These are phyloP conservation scores for Montifringilla adamsi DNA, from an alignment of 2,113 vertebrate genomes.

Conservation along the genomic window DNA sequence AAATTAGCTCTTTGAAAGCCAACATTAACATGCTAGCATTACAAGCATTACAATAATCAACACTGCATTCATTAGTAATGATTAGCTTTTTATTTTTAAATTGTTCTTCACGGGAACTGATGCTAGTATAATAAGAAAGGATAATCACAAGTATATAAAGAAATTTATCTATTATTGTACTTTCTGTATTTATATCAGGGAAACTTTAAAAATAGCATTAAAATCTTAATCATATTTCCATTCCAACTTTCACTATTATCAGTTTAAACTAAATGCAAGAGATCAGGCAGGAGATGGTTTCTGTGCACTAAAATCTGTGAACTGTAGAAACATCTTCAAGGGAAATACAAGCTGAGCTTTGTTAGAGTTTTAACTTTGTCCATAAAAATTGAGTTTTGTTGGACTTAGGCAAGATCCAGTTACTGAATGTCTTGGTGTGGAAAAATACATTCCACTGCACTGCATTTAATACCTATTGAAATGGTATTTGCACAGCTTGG, in stretches of 20 bases:
- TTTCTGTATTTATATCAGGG: not conserved
- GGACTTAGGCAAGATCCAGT: not conserved
- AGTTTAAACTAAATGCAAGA: not conserved
- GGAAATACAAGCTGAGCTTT: not conserved
- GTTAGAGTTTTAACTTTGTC: not conserved
- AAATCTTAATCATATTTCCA: not conserved
- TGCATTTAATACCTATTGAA: not conserved
- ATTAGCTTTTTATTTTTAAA: conserved; percentile 48
- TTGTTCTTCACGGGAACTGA: not conserved
- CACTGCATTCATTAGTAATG: conserved; percentile 28
- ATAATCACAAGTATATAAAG: not conserved
- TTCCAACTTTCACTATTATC: not conserved
- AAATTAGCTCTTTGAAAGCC: not conserved
- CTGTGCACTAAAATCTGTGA: not conserved
- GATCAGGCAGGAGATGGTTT: not conserved
- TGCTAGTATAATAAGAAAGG: not conserved
- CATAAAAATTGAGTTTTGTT: not conserved
- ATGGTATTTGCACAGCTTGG: not conserved
- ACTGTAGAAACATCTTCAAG: not conserved
- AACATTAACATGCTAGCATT: not conserved
- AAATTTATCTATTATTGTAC: not conserved
- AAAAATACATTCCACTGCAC: not conserved
- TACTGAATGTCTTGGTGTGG: not conserved
- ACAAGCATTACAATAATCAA: conserved; percentile 33
- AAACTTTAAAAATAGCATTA: not conserved